These are phyloP conservation scores for Macquaria australasica DNA, from an alignment of 2,113 vertebrate species.

Conservation along the genomic window DNA sequence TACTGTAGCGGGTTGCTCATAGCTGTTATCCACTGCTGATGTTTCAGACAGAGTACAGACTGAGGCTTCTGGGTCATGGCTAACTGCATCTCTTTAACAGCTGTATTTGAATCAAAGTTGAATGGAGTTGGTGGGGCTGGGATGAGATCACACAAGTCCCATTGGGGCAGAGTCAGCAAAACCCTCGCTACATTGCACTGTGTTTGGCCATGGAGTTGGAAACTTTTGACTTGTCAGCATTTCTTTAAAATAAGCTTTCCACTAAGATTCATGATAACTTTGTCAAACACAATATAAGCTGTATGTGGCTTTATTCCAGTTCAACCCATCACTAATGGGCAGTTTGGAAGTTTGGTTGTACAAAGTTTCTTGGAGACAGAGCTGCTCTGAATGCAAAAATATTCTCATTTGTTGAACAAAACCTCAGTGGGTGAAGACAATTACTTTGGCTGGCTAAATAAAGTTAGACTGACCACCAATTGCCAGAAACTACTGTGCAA, in stretches of 20 bases:
- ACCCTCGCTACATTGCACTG: conserved; percentile 54
- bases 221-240: conserved; percentile 70
- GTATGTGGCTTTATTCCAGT: conserved; percentile 17
- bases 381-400: conserved; percentile 24
- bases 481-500: conserved; percentile 28
- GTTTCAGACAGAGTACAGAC: conserved; percentile 39
- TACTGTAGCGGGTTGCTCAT: not conserved
- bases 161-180: conserved; percentile 74
- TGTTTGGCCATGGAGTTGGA: conserved; percentile 58
- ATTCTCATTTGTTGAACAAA: conserved; percentile 15
- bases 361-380: conserved; percentile 24
- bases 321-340: conserved; percentile 26
- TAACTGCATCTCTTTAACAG: conserved; percentile 36
- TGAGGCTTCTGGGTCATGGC: conserved; percentile 45
- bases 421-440: conserved; percentile 8
- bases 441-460: conserved; percentile 2
- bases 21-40: conserved; percentile 11
- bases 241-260: conserved; percentile 47
- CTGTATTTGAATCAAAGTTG: conserved; percentile 42
- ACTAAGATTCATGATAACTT: conserved; percentile 35
- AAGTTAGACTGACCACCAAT: not conserved
- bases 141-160: conserved; percentile 70
- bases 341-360: conserved; percentile 22
- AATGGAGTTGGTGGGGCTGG: conserved; percentile 43
- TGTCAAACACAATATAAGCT: conserved; percentile 24